Evolutionary conservation across 2,113 vertebrate species (phyloP).

Genomic region (Tenrec ecaudatus): DNA sequence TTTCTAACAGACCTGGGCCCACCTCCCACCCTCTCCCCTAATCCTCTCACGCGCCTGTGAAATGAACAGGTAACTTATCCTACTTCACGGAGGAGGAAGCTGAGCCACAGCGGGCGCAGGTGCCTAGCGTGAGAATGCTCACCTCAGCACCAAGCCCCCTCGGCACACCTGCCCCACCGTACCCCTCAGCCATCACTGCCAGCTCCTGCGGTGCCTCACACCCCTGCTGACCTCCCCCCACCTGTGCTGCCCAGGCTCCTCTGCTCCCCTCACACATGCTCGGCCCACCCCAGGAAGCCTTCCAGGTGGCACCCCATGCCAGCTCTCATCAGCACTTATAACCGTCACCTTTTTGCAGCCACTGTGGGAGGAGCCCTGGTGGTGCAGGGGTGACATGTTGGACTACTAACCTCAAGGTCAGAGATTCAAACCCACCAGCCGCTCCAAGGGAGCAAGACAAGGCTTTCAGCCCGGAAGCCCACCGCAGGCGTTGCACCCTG

Average conservation of each 20-base stretch:
- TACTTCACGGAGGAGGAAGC: neutral
- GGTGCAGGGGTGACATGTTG: too few species aligned
- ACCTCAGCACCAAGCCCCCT: too few species aligned
- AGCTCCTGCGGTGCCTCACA: too few species aligned
- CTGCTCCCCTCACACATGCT: neutral
- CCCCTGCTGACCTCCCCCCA: too few species aligned
- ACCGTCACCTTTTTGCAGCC: too few species aligned
- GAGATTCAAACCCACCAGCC: neutral
- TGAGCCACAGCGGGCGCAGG: neutral
- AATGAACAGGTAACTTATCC: neutral
- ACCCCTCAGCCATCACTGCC: too few species aligned
- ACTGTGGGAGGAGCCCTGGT: too few species aligned
- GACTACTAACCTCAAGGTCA: too few species aligned
- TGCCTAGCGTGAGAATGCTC: rapidly evolving
- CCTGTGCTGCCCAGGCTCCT: neutral
- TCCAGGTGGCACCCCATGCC: neutral
- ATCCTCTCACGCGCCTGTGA: neutral
- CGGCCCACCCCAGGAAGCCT: neutral
- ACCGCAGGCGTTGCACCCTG: rapidly evolving
- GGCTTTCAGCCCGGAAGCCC: too few species aligned
- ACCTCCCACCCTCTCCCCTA: rapidly evolving
- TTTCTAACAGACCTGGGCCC: rapidly evolving
- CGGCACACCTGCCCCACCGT: too few species aligned
- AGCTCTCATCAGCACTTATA: too few species aligned
- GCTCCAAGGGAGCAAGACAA: too few species aligned